Conservation (phyloP, 2,113 vertebrate species). For the Pampusana beccarii region DNA sequence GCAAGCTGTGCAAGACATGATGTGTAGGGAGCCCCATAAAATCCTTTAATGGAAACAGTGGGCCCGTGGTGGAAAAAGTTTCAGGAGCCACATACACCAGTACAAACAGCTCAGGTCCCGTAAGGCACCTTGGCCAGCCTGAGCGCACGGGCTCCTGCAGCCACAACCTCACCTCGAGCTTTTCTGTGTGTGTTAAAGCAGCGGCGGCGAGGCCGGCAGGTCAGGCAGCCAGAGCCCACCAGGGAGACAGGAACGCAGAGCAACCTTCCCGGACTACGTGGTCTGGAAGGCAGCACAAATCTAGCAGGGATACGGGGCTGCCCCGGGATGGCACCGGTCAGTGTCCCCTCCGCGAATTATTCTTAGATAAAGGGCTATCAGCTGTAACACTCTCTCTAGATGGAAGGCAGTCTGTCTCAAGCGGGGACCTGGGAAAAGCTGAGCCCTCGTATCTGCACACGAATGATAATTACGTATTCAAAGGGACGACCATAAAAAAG, state of each 20-base stretch:
- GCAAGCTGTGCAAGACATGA: conserved; percentile 56
- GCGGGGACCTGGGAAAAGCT: accelerated
- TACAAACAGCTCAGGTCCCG: background rate
- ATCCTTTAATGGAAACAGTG: conserved; percentile 65
- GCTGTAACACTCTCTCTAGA: background rate
- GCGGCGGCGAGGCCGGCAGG: background rate
- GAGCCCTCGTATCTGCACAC: background rate
- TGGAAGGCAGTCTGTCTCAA: accelerated
- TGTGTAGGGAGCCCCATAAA: conserved; percentile 65
- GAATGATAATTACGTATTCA: background rate
- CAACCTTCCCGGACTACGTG: accelerated
- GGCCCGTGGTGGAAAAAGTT: conserved; percentile 14
- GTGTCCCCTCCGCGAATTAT: background rate
- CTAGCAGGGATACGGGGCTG: accelerated
- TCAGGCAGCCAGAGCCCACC: background rate
- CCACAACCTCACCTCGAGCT: background rate
- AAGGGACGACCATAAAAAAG: background rate
- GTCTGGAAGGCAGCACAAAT: background rate
- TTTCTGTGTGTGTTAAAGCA: background rate
- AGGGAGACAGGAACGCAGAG: background rate
- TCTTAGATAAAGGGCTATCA: background rate
- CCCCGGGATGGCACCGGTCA: background rate
- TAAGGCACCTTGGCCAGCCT: background rate
- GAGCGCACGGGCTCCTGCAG: background rate
- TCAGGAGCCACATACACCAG: background rate